These are phyloP conservation scores for Orchesella cincta DNA, from an alignment of 1,140 invertebrate species.

Conservation along the genomic window DNA sequence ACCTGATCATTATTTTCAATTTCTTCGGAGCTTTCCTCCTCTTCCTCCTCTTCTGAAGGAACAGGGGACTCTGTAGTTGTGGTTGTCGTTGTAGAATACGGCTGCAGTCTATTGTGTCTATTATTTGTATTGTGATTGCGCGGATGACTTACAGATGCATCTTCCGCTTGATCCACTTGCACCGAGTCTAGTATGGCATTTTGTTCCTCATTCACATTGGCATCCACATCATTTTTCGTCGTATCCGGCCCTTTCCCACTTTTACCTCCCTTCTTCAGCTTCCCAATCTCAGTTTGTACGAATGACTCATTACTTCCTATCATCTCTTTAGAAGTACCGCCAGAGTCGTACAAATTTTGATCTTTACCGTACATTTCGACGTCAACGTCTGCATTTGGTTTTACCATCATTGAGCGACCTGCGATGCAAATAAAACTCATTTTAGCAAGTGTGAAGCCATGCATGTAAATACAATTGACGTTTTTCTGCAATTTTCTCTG, in stretches of 20 bases:
- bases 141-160: background rate
- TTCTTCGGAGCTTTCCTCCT: background rate
- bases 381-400: background rate
- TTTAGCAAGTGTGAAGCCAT: background rate
- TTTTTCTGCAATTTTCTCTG: too few species aligned
- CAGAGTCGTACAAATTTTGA: background rate
- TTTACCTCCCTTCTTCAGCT: background rate
- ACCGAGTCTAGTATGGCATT: background rate
- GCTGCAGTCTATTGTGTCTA: background rate
- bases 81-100: background rate
- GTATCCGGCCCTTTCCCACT: background rate
- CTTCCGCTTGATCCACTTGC: background rate
- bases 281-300: background rate
- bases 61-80: background rate
- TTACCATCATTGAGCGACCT: background rate
- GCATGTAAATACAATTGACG: too few species aligned
- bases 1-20: background rate
- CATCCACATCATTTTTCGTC: background rate
- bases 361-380: constrained; percentile 7
- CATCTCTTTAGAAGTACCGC: background rate
- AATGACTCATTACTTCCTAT: background rate
- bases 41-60: background rate
- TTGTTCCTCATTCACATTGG: background rate
- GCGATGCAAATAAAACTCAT: background rate
- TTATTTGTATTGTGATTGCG: background rate